Conservation (phyloP, 2,113 vertebrate species). For the Trichechus manatus region DNA sequence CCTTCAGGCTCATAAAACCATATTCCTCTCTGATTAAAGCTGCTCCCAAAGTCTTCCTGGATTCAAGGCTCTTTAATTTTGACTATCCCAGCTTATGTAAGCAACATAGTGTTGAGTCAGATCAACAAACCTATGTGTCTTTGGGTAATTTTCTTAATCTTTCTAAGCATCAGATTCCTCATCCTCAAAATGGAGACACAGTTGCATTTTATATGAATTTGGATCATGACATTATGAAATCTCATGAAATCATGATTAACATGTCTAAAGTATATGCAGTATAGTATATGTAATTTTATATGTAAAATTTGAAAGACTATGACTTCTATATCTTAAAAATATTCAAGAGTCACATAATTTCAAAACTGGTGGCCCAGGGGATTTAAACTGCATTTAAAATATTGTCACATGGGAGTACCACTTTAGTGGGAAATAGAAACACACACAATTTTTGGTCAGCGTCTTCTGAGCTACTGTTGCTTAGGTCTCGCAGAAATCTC, state of each 20-base stretch:
- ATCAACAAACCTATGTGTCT: not conserved
- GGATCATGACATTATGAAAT: not conserved
- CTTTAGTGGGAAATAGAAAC: not conserved
- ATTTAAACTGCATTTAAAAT: not conserved
- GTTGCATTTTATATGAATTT: not conserved
- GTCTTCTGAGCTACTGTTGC: not conserved
- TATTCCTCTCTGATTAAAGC: not conserved
- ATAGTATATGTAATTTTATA: not conserved
- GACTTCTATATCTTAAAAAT: not conserved
- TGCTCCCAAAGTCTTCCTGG: not conserved
- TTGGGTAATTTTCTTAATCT: not conserved
- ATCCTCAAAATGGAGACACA: not conserved
- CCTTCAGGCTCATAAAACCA: not conserved
- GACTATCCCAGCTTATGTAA: not conserved
- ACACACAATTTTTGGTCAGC: not conserved
- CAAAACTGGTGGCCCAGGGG: not conserved
- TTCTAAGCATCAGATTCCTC: not conserved
- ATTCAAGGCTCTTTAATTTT: not conserved
- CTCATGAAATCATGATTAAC: too few relatives aligned
- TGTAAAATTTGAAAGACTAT: not conserved
- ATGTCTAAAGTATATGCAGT: too few relatives aligned
- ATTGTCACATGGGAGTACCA: not conserved
- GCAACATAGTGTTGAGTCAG: not conserved
- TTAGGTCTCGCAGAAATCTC: not conserved
- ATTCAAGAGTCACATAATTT: not conserved